These are phyloP conservation scores for Rhabdomys pumilio DNA, from an alignment of 2,797 vertebrate species.

Conservation along the genomic window DNA sequence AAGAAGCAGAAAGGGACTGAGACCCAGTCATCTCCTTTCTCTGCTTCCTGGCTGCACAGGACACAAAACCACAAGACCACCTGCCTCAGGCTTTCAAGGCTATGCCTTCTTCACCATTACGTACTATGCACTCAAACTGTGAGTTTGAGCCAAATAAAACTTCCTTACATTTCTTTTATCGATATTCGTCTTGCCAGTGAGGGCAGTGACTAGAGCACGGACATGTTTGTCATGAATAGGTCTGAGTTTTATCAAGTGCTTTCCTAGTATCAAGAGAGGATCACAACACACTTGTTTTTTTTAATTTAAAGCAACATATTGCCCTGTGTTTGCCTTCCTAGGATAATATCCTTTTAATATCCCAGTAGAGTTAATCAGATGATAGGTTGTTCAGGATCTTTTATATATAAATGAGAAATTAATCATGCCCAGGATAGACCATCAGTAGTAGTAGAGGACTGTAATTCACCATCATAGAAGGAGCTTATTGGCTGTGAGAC, in stretches of 20 bases:
- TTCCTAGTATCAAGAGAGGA: background rate
- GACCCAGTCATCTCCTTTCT: background rate
- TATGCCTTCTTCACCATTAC: background rate
- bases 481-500: background rate
- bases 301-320: constrained; percentile 20
- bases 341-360: background rate
- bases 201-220: background rate
- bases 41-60: background rate
- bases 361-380: background rate
- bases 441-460: background rate
- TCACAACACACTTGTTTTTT: background rate
- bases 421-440: background rate
- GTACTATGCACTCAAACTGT: background rate
- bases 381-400: constrained; percentile 59
- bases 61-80: background rate
- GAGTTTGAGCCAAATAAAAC: background rate
- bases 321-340: background rate
- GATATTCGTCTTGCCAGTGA: background rate
- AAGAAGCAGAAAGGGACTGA: background rate
- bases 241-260: constrained; percentile 21
- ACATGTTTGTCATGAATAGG: background rate
- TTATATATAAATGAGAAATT: background rate
- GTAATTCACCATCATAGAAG: background rate
- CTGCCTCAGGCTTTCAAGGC: background rate
- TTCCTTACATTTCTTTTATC: background rate